Evolutionary conservation across 2,888 invertebrate species (phyloP), one percentile per base, ranked within the genome.

Genomic region (Caenorhabditis sp.): DNA sequence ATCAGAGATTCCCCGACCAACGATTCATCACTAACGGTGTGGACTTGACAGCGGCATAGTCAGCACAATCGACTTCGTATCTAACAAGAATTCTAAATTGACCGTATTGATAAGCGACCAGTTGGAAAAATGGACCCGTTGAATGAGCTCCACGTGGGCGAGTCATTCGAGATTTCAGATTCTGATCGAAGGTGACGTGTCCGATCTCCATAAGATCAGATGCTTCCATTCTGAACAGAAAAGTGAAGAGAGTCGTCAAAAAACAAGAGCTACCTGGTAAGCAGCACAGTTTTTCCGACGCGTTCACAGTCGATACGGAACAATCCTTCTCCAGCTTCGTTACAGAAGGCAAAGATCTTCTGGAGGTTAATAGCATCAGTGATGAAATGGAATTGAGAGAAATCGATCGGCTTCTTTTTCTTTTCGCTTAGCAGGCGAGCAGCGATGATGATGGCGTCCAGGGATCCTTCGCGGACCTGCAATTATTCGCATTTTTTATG

Each of bases 261-360:
- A 24, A 35, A 19, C n/a, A n/a, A n/a, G 44, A 16, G 44, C 16
- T 35, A 89, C 89, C 91, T 87, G n/a, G 86, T 87, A 22, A 92
- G 69, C 16, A 92, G 72, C 26, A 92, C 86, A n/a, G 92, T 92
- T 35, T 90, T 89, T 28, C 92, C 92, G 35, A 92, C 90, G 16
- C 92, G 88, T 79, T 92, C 92, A 70, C 91, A 90, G 80, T 92
- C 92, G 70, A 92, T 92, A 26, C 92, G 88, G 86, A 92, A 92
- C n/a, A 92, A 82, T 47, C 92, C 92, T 22, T 91, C 91, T 24
- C 90, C 91, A 10, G 90, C 92, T 80, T 91, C 92, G 83, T 91
- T 91, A 12, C 90, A 90, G 81, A 92, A 92, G 16, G 92, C 92
- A 76, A 92, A 92, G 41, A 92, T 72, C 79, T 92, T 92, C 84